phyloP scores from a whole-genome alignment of 2,797 vertebrate genomes.

The Halcyon badia region DNA sequence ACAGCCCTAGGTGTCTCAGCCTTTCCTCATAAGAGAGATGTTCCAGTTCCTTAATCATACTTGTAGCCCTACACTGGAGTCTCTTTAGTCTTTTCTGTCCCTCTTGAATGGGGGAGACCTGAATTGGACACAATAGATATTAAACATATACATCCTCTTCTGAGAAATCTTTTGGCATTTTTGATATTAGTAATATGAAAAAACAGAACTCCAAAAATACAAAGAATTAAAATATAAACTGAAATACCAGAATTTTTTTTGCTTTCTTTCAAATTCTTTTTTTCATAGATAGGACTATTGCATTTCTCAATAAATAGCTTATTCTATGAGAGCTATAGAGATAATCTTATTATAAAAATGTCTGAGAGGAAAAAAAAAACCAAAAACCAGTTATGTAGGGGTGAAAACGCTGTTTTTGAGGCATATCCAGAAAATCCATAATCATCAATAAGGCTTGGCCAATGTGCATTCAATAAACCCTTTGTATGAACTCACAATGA shows the following conservation, averaged over 20 bases:
- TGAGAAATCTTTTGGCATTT: background rate
- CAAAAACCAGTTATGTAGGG: background rate
- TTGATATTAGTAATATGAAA: background rate
- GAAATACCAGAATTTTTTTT: background rate
- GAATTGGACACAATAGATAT: background rate
- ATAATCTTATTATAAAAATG: conserved; percentile 27
- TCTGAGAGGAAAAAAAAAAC: background rate
- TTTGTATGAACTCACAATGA: conserved; percentile 50
- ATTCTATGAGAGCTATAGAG: background rate
- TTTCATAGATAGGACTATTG: background rate
- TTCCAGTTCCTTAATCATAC: no score
- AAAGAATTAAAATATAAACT: background rate
- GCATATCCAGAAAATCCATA: conserved; percentile 61
- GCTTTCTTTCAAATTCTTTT: background rate
- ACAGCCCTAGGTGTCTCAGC: no score
- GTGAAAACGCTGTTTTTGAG: conserved; percentile 49
- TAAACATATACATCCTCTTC: background rate
- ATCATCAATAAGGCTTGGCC: conserved; percentile 37
- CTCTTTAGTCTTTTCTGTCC: no score
- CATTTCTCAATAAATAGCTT: conserved; percentile 23
- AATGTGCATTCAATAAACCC: conserved; percentile 10
- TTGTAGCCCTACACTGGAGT: no score
- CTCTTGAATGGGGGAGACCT: no score
- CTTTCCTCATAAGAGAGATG: no score
- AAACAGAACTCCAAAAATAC: background rate